Percentiles rank a stretch among this genome's conserved stretches.
These are phyloP conservation scores for Coremacera marginata DNA, from an alignment of 2,888 invertebrate genomes.

Conservation along the genomic window DNA sequence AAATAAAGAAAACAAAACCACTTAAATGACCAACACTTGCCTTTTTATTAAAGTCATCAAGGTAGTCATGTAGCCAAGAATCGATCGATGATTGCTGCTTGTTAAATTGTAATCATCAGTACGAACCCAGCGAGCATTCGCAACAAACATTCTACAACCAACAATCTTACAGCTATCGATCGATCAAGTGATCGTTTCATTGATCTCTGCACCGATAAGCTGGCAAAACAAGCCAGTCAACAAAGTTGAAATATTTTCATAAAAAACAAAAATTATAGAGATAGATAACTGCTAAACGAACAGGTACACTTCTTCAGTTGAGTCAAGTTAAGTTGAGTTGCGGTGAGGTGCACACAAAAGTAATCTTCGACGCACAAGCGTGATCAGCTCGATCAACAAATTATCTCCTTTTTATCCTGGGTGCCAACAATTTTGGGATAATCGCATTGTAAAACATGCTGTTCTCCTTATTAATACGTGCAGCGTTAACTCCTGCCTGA, in stretches of 20 bases:
- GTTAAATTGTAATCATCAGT: slow-evolving; percentile 14
- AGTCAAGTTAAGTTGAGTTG: not conserved
- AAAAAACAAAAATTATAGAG: not conserved
- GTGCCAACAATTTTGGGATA: slow-evolving; percentile 45
- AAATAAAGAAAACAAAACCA: not conserved
- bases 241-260: slow-evolving; percentile 1
- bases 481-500: not conserved
- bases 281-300: too few relatives aligned
- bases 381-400: slow-evolving; percentile 33
- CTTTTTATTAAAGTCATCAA: not conserved
- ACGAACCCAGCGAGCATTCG: not conserved
- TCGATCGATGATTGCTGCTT: slow-evolving; percentile 19
- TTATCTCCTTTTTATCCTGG: slow-evolving; percentile 44
- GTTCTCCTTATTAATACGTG: slow-evolving; percentile 26
- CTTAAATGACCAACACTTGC: not conserved
- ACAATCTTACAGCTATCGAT: not conserved
- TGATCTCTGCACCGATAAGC: slow-evolving; percentile 28
- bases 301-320: not conserved
- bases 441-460: slow-evolving; percentile 45
- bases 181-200: slow-evolving; percentile 27
- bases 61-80: not conserved
- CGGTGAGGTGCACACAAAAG: not conserved
- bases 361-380: slow-evolving; percentile 1
- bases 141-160: not conserved
- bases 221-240: not conserved